phyloP scores from a whole-genome alignment of 1,140 invertebrate species.

The Onthophagus taurus region DNA sequence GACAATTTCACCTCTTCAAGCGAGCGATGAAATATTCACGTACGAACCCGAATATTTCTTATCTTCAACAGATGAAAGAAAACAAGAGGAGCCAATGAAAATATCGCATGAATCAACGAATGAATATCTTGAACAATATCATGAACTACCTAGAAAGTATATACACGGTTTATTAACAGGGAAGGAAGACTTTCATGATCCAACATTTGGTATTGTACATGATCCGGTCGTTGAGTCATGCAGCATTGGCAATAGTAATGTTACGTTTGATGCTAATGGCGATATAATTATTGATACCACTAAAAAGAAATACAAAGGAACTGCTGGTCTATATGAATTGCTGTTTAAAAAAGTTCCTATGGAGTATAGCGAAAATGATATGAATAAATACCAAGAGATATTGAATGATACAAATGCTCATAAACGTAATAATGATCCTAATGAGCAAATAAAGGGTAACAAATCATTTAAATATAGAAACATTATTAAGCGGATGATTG shows the following conservation, averaged over 20 bases:
- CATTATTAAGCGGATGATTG: background rate
- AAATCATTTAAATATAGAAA: background rate
- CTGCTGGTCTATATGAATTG: constrained; percentile 17
- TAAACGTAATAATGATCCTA: constrained; percentile 9
- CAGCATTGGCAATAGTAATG: constrained; percentile 6
- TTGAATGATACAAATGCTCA: constrained; percentile 15
- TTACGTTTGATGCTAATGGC: background rate
- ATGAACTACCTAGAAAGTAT: no score
- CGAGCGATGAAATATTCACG: no score
- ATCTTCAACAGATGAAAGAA: no score
- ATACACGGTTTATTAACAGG: no score
- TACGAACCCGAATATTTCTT: no score
- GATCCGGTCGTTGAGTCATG: background rate
- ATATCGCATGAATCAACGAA: no score
- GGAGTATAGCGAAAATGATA: constrained; percentile 13
- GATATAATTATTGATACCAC: constrained; percentile 11
- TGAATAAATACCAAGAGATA: constrained; percentile 16
- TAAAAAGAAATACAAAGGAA: constrained; percentile 10
- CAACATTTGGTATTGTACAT: background rate
- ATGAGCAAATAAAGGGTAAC: constrained; percentile 4
- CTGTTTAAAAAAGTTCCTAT: constrained; percentile 16
- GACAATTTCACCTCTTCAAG: no score
- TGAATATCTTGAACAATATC: no score
- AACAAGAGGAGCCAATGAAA: no score
- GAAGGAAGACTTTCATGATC: no score